Conservation (phyloP, 2,113 vertebrate species). For the Bubalus kerabau region DNA sequence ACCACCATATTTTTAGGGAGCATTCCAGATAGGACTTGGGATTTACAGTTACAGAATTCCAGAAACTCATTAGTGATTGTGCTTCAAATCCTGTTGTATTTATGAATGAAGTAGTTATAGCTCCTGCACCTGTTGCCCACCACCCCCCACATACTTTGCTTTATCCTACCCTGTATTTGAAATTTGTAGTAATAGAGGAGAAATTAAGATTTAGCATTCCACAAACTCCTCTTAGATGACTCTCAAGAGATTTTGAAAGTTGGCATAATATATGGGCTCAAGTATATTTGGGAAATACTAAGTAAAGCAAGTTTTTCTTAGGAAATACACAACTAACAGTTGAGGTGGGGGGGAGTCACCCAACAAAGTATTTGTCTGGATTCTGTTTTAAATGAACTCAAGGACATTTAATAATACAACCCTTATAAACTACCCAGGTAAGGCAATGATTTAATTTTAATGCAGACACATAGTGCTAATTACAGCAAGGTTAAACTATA, state of each 20-base stretch:
- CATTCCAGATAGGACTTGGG: neutral
- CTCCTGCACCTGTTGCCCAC: neutral
- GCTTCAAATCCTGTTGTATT: neutral
- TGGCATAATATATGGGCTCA: neutral
- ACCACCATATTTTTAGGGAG: neutral
- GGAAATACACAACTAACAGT: neutral
- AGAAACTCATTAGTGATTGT: neutral
- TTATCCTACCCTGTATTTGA: neutral
- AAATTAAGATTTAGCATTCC: neutral
- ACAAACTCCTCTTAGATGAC: neutral
- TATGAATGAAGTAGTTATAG: neutral
- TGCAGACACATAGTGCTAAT: neutral
- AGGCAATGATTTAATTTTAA: conserved; percentile 2
- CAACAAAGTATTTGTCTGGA: neutral
- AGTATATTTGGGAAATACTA: neutral
- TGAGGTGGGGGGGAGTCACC: neutral
- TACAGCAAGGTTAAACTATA: neutral
- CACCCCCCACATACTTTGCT: accelerated
- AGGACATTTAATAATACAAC: neutral
- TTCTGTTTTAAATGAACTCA: neutral
- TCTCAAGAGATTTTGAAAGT: neutral
- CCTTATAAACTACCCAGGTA: neutral
- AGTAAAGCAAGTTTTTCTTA: conserved; percentile 12
- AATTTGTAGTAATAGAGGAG: neutral
- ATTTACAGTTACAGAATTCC: neutral